Evolutionary conservation across 2,888 invertebrate genomes (phyloP).

Genomic region (Drosophila infuscata): DNA sequence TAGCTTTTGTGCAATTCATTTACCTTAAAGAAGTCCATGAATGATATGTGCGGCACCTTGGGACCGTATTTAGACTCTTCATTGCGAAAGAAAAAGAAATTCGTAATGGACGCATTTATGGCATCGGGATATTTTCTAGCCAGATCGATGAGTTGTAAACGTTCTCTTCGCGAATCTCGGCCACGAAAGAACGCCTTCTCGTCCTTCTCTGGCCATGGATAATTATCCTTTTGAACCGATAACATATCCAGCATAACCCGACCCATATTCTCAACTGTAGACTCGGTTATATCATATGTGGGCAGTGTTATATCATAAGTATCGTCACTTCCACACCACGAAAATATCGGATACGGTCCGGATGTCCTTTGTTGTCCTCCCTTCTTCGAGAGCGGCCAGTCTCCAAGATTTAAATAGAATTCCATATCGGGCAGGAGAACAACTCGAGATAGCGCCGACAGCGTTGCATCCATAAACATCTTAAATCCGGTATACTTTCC

Average conservation of each 20-base stretch:
- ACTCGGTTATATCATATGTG: conserved; percentile 97
- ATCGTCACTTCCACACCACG: conserved; percentile 97
- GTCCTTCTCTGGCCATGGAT: conserved; percentile 90
- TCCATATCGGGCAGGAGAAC: conserved; percentile 93
- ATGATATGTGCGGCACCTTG: conserved; percentile 92
- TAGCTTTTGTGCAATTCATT: not conserved
- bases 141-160: conserved; percentile 93
- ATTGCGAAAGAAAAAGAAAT: conserved; percentile 97
- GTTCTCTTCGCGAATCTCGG: conserved; percentile 94
- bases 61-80: conserved; percentile 94
- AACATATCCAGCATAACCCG: conserved; percentile 95
- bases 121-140: conserved; percentile 91
- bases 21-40: conserved; percentile 97
- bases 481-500: conserved; percentile 98
- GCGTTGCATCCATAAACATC: conserved; percentile 96
- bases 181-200: conserved; percentile 96
- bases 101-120: conserved; percentile 96
- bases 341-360: conserved; percentile 92
- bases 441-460: conserved; percentile 93
- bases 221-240: conserved; percentile 92
- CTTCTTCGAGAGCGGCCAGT: conserved; percentile 94
- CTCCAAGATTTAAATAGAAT: conserved; percentile 96
- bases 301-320: conserved; percentile 96
- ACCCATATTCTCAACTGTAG: conserved; percentile 96
- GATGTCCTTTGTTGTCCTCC: conserved; percentile 84